Evolutionary conservation across 1,140 invertebrate species (phyloP).

Genomic region (Aphelenchoides fujianensis): DNA sequence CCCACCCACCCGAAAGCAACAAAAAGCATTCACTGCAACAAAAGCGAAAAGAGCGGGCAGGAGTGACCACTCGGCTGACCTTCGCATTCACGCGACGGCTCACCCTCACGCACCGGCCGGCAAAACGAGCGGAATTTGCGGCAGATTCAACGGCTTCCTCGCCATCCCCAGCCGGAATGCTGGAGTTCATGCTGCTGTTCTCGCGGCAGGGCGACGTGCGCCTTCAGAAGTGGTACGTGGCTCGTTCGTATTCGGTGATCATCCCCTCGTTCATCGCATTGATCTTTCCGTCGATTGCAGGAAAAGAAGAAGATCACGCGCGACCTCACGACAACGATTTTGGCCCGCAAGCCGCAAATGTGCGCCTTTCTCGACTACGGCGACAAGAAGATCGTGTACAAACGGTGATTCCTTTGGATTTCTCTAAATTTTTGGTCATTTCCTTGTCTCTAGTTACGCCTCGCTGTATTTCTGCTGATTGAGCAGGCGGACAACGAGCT

Average conservation of each 20-base stretch:
- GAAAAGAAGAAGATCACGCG: constrained; percentile 96
- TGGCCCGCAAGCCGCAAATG: constrained; percentile 98
- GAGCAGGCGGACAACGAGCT: constrained; percentile 97
- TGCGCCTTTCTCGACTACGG: constrained; percentile 98
- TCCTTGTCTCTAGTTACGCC: constrained; percentile 77
- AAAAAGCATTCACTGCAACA: too few species aligned
- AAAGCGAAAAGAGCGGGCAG: too few species aligned
- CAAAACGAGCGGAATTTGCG: too few species aligned
- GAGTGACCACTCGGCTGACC: too few species aligned
- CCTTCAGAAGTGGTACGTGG: constrained; percentile 94
- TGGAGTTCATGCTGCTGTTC: constrained; percentile 73
- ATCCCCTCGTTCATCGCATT: too few species aligned
- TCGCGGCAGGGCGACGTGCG: constrained; percentile 97
- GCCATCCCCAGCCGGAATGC: constrained; percentile 34
- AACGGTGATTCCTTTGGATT: too few species aligned
- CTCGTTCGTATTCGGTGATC: constrained; percentile 64
- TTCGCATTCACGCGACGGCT: too few species aligned
- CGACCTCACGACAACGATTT: constrained; percentile 90
- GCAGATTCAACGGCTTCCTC: too few species aligned
- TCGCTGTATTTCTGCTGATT: constrained; percentile 99
- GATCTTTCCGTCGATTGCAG: constrained; percentile 65
- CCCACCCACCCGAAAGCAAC: too few species aligned
- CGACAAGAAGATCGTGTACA: constrained; percentile 98
- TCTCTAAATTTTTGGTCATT: too few species aligned
- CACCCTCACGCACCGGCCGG: too few species aligned